phyloP scores from a whole-genome alignment of 64 coral and sea anemone genomes.

The Pocillopora verrucosa region DNA sequence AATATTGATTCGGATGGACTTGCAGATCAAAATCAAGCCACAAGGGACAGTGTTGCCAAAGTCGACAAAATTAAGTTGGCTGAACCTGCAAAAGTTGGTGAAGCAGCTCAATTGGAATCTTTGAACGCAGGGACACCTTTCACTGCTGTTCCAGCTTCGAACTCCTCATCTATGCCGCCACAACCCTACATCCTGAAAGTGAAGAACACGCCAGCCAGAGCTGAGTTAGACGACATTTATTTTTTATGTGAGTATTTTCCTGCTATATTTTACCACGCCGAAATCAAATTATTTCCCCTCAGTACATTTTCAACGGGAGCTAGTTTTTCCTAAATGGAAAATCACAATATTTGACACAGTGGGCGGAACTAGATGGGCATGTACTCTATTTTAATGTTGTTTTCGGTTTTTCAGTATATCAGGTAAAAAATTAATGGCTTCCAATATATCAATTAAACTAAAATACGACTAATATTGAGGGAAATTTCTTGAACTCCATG shows the following conservation, averaged over 20 bases:
- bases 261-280: background rate
- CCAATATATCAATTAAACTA: background rate
- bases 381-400: background rate
- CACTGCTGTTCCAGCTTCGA: constrained; percentile 18
- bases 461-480: background rate
- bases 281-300: background rate
- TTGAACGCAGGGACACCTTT: constrained; percentile 8
- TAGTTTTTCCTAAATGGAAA: background rate
- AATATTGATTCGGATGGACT: constrained; percentile 31
- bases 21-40: constrained; percentile 8
- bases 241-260: constrained; percentile 63
- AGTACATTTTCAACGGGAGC: background rate
- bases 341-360: background rate
- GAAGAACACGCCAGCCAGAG: constrained; percentile 24
- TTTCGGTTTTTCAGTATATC: background rate
- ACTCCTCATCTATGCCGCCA: constrained; percentile 37
- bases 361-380: background rate
- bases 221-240: constrained; percentile 71
- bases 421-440: too few relatives aligned
- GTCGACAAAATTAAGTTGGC: constrained; percentile 2
- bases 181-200: constrained; percentile 53
- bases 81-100: background rate
- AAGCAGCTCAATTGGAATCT: constrained; percentile 22
- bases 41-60: background rate
- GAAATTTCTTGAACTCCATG: background rate